phyloP scores from a whole-genome alignment of 2,113 vertebrate species.

The Stictonetta naevosa region DNA sequence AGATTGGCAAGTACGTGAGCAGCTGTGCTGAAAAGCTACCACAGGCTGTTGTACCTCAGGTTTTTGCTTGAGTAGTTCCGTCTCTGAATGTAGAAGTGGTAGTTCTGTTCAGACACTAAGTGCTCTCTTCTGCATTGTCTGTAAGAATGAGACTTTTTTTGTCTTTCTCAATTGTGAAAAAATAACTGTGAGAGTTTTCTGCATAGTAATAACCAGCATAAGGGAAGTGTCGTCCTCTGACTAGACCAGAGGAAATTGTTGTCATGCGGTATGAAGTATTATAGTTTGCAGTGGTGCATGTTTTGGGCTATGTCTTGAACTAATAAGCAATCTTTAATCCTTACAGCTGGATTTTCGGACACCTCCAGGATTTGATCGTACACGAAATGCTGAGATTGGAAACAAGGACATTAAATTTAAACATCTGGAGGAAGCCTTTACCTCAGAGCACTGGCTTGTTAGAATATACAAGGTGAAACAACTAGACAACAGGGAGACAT shows the following conservation, averaged over 20 bases:
- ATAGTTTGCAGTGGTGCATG: background rate
- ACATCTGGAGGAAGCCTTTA: slow-evolving; percentile 97
- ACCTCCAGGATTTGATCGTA: slow-evolving; percentile 96
- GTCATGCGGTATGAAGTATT: background rate
- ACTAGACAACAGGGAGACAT: slow-evolving; percentile 90
- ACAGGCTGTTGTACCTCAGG: background rate
- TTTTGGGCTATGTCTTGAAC: background rate
- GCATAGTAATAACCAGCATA: background rate
- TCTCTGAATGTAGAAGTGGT: background rate
- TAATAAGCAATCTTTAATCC: slow-evolving; percentile 3
- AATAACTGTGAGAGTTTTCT: background rate
- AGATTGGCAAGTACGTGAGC: background rate
- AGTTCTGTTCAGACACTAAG: background rate
- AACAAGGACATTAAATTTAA: slow-evolving; percentile 98
- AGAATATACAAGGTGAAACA: slow-evolving; percentile 98
- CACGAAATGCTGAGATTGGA: slow-evolving; percentile 96
- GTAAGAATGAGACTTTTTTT: background rate
- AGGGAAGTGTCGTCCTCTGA: background rate
- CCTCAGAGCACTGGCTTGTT: slow-evolving; percentile 98
- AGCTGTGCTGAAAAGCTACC: background rate
- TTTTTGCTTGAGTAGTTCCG: background rate
- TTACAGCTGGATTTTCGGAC: slow-evolving; percentile 95
- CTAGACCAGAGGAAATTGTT: background rate
- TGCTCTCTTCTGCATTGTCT: background rate
- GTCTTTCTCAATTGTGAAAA: background rate